Percentiles rank a stretch among this genome's conserved stretches.
These are phyloP conservation scores for Petrocephalus sullivani DNA, from an alignment of 2,797 vertebrate genomes.

Conservation along the genomic window DNA sequence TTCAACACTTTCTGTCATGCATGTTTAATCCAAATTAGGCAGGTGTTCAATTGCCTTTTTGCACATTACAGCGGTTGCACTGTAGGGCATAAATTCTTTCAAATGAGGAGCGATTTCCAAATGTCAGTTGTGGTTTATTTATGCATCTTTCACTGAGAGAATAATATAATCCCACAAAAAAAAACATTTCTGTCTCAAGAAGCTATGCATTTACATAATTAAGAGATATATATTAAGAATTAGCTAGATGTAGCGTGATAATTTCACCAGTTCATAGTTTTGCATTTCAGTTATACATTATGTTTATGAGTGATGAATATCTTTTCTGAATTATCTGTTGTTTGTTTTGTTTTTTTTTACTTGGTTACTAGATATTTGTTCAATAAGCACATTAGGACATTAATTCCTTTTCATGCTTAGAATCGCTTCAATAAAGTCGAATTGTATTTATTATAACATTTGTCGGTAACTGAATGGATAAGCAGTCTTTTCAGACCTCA, in stretches of 20 bases:
- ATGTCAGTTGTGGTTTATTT: slow-evolving; percentile 35
- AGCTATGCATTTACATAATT: not conserved
- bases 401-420: not conserved
- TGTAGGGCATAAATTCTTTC: slow-evolving; percentile 40
- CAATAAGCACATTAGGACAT: not conserved
- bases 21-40: slow-evolving; percentile 56
- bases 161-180: not conserved
- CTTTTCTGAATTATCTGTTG: not conserved
- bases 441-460: slow-evolving; percentile 4
- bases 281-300: not conserved
- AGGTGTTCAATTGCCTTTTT: slow-evolving; percentile 46
- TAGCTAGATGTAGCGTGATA: not conserved
- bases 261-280: not conserved
- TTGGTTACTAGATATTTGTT: not conserved
- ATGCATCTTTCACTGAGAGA: slow-evolving; percentile 16
- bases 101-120: slow-evolving; percentile 28
- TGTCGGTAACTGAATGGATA: not conserved
- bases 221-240: not conserved
- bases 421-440: not conserved
- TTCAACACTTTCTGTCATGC: slow-evolving; percentile 44
- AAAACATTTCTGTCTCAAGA: not conserved
- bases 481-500: not conserved
- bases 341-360: not conserved
- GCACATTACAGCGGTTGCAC: slow-evolving; percentile 38
- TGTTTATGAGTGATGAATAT: not conserved